A percentile compares a stretch with the other conserved stretches of the same genome.
These are phyloP conservation scores for Sebastes itinus DNA, from an alignment of 2,797 vertebrate species.

Conservation along the genomic window DNA sequence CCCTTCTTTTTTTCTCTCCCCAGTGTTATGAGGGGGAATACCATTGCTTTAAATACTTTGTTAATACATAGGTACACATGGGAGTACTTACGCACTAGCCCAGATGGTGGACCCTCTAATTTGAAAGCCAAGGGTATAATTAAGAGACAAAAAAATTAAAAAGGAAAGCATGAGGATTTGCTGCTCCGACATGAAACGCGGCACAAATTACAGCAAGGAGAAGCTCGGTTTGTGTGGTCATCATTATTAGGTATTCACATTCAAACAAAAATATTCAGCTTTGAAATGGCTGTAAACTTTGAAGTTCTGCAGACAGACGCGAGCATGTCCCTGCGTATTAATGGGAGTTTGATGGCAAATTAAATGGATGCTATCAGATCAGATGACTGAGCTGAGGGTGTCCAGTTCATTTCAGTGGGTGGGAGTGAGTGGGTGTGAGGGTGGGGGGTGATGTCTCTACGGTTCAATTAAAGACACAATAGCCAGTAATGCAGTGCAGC, in stretches of 20 bases:
- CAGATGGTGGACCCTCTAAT: constrained; percentile 96
- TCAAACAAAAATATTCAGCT: constrained; percentile 38
- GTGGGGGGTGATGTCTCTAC: neutral
- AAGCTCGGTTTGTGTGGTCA: constrained; percentile 74
- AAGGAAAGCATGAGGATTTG: constrained; percentile 89
- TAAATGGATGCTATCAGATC: constrained; percentile 42
- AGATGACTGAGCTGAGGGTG: constrained; percentile 18
- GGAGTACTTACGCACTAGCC: constrained; percentile 91
- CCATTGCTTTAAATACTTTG: constrained; percentile 84
- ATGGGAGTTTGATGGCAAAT: constrained; percentile 30
- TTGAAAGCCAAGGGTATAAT: constrained; percentile 94
- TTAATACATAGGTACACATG: constrained; percentile 93
- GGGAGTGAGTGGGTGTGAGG: neutral
- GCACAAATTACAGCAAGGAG: constrained; percentile 81
- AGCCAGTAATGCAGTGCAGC: neutral
- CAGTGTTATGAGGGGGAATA: constrained; percentile 76
- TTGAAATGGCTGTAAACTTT: constrained; percentile 31
- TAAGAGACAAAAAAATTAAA: constrained; percentile 96
- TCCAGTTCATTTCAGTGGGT: constrained; percentile 13
- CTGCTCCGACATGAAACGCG: constrained; percentile 83
- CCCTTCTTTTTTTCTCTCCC: constrained; percentile 17
- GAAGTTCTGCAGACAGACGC: constrained; percentile 34
- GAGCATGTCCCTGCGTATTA: constrained; percentile 10
- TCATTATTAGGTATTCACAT: constrained; percentile 80
- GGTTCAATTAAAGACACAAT: neutral